Conservation (phyloP, 2,888 invertebrate genomes). For the Steromphala cineraria region DNA sequence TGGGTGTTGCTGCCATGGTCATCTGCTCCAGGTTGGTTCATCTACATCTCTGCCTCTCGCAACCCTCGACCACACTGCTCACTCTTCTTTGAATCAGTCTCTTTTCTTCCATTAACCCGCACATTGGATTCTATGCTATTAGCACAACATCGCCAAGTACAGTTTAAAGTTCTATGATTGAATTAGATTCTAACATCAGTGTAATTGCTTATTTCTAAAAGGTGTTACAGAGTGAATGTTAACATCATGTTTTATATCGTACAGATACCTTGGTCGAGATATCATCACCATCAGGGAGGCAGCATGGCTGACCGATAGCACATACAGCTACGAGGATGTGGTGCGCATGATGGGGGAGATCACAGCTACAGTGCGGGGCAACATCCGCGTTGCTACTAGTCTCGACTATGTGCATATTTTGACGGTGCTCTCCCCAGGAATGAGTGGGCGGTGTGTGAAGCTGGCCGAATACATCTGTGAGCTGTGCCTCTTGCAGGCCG, state of each 20-base stretch:
- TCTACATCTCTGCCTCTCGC: no score
- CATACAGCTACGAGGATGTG: conserved; percentile 74
- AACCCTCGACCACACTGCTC: no score
- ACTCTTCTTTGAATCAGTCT: no score
- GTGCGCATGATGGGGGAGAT: conserved; percentile 74
- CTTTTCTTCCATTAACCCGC: no score
- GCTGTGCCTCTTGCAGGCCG: conserved; percentile 69
- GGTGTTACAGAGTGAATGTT: no score
- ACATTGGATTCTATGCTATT: no score
- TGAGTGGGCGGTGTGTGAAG: conserved; percentile 46
- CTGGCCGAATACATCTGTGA: conserved; percentile 71
- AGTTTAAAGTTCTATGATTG: no score
- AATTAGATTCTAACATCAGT: no score
- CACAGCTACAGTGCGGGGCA: conserved; percentile 67
- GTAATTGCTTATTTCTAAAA: no score
- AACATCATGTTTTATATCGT: conserved; percentile 19
- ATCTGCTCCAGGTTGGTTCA: conserved; percentile 69
- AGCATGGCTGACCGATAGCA: conserved; percentile 74
- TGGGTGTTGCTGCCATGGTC: conserved; percentile 73
- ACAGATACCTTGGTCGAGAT: conserved; percentile 69
- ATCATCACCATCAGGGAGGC: conserved; percentile 74
- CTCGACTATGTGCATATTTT: conserved; percentile 68
- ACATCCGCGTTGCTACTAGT: conserved; percentile 64
- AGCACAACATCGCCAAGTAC: no score
- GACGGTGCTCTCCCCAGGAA: conserved; percentile 46